Base-by-base conservation (phyloP, 1,140 invertebrate species). In the Neodiprion lecontei region DNA sequence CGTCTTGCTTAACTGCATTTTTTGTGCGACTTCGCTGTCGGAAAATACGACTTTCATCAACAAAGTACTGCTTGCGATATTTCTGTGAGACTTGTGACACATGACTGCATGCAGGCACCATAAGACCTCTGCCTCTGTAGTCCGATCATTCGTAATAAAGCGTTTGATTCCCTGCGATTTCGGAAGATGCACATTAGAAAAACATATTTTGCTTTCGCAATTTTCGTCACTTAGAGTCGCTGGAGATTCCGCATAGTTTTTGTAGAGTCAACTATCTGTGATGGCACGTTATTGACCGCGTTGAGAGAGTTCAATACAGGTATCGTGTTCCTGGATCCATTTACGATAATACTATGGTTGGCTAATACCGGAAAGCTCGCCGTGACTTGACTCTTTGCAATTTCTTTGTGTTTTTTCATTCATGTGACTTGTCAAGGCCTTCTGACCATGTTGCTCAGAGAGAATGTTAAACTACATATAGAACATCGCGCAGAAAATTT, bases 1-100 rank as follows among this genome's bases (percentile, higher is more conserved):
- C n/a, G 74, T 76, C 72, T 70, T 74, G 47, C 74, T 68, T 3
- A 81, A 70, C 48, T 78, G 40, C 65, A 81, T 67, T 68, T 74
- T 75, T 53, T 67, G 12, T 67, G 77, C 78, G 67, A 79, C 75
- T 74, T 78, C 49, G 10, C 68, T 72, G 40, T 80, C 72, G 48
- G 72, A 17, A 74, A 79, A 75, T 69, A 78, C 66, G 23, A 40
- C 10, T 50, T 23, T 21, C 48, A 79, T 72, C 23, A 75, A 48
- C 47, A 12, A 67, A 65, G 2, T 66, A 67, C 1, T 48, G 48
- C 14, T 69, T 7, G 7, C 74, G 48, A 48, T 48, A 72, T 23
- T 28, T 75, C 1, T 70, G 66, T 47, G 70, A 76, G 67, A 17
- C 17, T 47, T n/a, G 67, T 9, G 75, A 70, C 40, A 12, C n/a